phyloP scores from a whole-genome alignment of 2,113 vertebrate genomes.

The Engraulis encrasicolus region DNA sequence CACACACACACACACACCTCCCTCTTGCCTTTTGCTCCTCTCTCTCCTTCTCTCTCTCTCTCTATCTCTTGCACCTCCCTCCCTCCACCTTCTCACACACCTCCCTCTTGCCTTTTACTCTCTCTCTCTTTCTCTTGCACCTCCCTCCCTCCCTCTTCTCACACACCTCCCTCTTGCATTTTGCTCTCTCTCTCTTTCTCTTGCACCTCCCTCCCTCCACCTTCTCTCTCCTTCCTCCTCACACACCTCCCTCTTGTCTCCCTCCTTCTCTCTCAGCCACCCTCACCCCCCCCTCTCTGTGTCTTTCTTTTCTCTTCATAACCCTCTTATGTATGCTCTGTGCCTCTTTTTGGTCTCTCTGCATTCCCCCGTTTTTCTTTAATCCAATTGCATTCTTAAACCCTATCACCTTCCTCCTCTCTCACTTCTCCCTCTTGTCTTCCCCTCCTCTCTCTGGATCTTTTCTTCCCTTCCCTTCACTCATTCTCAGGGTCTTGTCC shows the following conservation, averaged over 20 bases:
- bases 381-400: no score
- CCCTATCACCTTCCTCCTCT: no score
- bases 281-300: background rate
- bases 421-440: no score
- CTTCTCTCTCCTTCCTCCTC: conserved; percentile 42
- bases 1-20: no score
- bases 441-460: no score
- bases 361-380: background rate
- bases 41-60: conserved; percentile 42
- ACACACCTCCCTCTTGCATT: conserved; percentile 30
- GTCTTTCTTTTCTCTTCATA: background rate
- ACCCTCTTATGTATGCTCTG: background rate
- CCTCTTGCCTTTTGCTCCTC: conserved; percentile 29
- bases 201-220: conserved; percentile 52
- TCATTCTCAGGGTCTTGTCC: no score
- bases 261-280: background rate
- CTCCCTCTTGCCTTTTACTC: conserved; percentile 46
- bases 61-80: conserved; percentile 55
- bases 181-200: conserved; percentile 38
- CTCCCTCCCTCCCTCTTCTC: background rate
- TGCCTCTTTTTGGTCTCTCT: background rate
- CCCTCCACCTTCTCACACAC: conserved; percentile 29
- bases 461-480: no score
- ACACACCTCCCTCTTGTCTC: background rate
- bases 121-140: conserved; percentile 41